Evolutionary conservation across 2,113 vertebrate genomes (phyloP).

Genomic region (Python bivittatus): DNA sequence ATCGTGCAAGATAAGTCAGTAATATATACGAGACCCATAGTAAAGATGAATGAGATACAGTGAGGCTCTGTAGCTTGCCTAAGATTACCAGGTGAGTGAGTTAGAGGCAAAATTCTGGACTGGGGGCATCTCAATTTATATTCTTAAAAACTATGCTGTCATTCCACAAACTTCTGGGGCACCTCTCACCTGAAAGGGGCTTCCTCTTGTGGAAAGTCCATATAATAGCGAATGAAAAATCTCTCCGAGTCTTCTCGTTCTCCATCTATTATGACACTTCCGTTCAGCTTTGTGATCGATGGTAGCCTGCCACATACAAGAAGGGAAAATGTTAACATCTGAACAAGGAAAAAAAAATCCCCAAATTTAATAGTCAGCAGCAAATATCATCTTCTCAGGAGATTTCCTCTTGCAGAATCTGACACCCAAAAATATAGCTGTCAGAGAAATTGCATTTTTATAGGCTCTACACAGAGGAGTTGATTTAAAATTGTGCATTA

Average conservation of each 20-base stretch:
- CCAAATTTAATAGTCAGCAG: neutral
- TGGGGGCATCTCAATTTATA: neutral
- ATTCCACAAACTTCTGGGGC: neutral
- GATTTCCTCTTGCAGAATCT: neutral
- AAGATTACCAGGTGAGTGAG: neutral
- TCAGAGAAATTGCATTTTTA: neutral
- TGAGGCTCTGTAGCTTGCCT: neutral
- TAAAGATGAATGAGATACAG: neutral
- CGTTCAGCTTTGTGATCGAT: constrained; percentile 86
- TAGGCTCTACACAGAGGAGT: neutral
- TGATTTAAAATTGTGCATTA: neutral
- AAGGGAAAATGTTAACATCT: constrained; percentile 25
- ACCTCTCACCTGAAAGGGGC: constrained; percentile 84
- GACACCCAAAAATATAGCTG: rapidly evolving
- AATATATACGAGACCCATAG: neutral
- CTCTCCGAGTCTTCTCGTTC: constrained; percentile 95
- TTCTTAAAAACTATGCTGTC: neutral
- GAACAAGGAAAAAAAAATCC: neutral
- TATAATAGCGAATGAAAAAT: constrained; percentile 93
- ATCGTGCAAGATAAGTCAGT: neutral
- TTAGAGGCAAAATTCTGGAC: neutral
- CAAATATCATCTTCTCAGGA: neutral
- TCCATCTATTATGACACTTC: constrained; percentile 82
- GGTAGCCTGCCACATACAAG: constrained; percentile 80
- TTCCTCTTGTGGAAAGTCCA: constrained; percentile 85